phyloP scores from a whole-genome alignment of 2,797 vertebrate species.

The Champsocephalus gunnari region DNA sequence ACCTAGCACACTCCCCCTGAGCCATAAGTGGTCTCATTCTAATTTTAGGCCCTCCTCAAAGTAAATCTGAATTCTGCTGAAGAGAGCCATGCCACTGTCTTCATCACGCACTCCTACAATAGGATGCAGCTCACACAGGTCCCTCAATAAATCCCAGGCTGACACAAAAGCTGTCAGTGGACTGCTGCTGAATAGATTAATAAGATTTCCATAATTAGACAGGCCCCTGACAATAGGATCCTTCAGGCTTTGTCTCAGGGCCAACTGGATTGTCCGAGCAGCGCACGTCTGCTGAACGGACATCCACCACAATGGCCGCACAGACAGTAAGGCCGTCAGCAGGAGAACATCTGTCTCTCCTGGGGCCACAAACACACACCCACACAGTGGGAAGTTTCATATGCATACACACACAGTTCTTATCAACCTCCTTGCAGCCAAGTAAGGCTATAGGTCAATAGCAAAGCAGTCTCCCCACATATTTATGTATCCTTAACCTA shows the following conservation, averaged over 20 bases:
- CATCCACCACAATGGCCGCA: conserved; percentile 78
- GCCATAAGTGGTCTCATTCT: conserved; percentile 53
- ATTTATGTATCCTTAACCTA: conserved; percentile 21
- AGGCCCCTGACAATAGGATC: conserved; percentile 93
- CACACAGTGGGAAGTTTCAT: conserved; percentile 60
- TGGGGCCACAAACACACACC: conserved; percentile 68
- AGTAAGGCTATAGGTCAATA: conserved; percentile 36
- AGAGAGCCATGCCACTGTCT: conserved; percentile 67
- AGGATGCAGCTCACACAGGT: conserved; percentile 82
- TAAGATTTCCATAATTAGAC: conserved; percentile 98
- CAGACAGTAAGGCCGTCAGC: conserved; percentile 86
- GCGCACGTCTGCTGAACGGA: conserved; percentile 85
- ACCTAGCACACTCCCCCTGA: conserved; percentile 34
- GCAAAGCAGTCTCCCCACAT: conserved; percentile 6
- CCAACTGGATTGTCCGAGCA: conserved; percentile 88
- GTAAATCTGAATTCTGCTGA: conserved; percentile 55
- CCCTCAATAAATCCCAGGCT: conserved; percentile 86
- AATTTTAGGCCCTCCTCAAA: conserved; percentile 59
- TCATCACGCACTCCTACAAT: conserved; percentile 74
- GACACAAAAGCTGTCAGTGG: conserved; percentile 87
- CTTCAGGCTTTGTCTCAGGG: conserved; percentile 92
- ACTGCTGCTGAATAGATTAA: conserved; percentile 96
- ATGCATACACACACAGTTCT: conserved; percentile 57
- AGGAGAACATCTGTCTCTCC: conserved; percentile 86
- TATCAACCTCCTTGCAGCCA: conserved; percentile 60